Evolutionary conservation across 2,797 vertebrate genomes (phyloP), one percentile per base, ranked within the genome.

Genomic region (Sebastes nivosus): DNA sequence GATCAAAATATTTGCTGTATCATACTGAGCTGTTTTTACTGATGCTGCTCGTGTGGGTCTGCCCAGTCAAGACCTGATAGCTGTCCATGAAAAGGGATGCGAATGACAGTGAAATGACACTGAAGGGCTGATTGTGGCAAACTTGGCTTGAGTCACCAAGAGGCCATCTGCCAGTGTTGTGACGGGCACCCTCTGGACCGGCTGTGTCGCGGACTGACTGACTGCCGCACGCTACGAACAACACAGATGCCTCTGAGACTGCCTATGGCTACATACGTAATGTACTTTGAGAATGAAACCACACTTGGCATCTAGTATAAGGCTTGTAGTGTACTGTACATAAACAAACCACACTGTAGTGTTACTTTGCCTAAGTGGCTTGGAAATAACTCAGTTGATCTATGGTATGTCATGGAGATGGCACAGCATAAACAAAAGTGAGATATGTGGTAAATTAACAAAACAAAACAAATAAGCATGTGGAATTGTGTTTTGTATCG

Each of bases 131-230:
- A 93, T 87, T 92, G 93, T 91, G 85, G 70, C 81, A 29, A 67
- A 74, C 82, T 86, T 87, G 82, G 80, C 83, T 64, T 8, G 22
- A 72, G 58, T 80, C 25, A 64, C 65, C 50, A 73, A 69, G 46
- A 80, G 60, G 77, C 89, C 92, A 93, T 93, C 92, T 94, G 92
- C 79, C 85, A 82, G 87, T 87, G 86, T 89, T 91, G 88, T 91
- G 92, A 90, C 70, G 85, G 84, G 63, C 72, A 71, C 80, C 68
- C 74, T 80, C 80, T 77, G 82, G 86, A 83, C 84, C 30, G 67
- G 66, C 83, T 86, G 77, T 52, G 79, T 34, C 75, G 76, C 12
- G 5, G 72, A 67, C 67, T 70, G 79, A 84, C 81, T 84, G 79
- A 84, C 81, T 84, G 77, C 75, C 72, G 65, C 71, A 78, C 65